Base-by-base conservation (phyloP, 2,113 vertebrate species). In the Dissostichus mawsoni region DNA sequence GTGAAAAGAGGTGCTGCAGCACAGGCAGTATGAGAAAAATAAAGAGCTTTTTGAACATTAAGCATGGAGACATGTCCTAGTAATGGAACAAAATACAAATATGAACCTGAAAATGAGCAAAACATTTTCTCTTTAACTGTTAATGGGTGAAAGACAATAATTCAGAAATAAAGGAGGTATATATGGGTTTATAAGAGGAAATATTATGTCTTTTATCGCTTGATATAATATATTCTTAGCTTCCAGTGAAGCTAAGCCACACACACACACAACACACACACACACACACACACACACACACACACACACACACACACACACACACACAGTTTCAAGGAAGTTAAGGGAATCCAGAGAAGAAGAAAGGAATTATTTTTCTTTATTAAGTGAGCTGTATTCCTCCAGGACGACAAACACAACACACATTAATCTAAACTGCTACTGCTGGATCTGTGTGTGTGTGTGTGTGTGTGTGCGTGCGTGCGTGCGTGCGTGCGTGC, bases 341-440 rank as follows among this genome's bases (percentile, higher is more conserved):
- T 59, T 63, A 76, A 50, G 80, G 57, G 52, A 65, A 69, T 74
- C 61, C 51, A 65, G 78, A 69, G 78, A 72, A 96, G 90, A 91
- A 87, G 93, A 95, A 89, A 92, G 95, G 96, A 98, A 98, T 98
- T 98, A 97, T 98, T 98, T 98, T 98, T 98, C 97, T 98, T 97
- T 98, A 98, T 99, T 98, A 98, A 97, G 96, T 95, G 94, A 95
- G 95, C 91, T 89, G 92, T 96, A 97, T 96, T 96, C 96, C 94
- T 87, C 23, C 88, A 94, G 96, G 97, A 97, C 94, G 83, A 90
- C 94, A 96, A 96, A 95, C 95, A 97, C 93, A 97, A 95, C 96
- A 96, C 97, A 98, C 97, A 98, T 98, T 98, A 98, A 99, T 99
- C 98, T 92, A 87, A 87, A 23, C 74, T 82, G 88, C 84, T 77